Evolutionary conservation across 2,797 vertebrate species (phyloP), one percentile per base, ranked within the genome.

Genomic region (Typhlichthys eigenmanni): DNA sequence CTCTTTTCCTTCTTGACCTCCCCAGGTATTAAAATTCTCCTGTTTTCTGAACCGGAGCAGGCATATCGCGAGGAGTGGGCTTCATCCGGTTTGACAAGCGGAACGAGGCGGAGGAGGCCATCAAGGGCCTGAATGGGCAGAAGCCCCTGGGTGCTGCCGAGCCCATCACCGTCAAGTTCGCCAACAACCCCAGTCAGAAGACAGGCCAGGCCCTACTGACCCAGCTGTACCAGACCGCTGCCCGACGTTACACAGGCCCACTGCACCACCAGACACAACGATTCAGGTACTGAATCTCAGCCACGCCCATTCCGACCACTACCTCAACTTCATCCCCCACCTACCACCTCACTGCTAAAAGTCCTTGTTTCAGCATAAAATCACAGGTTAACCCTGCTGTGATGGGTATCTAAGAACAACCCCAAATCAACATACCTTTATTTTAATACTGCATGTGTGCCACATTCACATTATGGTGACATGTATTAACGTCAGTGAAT

Each of bases 51-150:
- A 3, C 74, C 62, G 77, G 57, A 79, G 64, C 93, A 97, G 96
- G 96, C 53, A 94, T 97, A 90, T 98, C 96, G 53, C 93, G 96
- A 78, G 96, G 96, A 50, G 96, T 98, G 80, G 96, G 96, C 1
- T 98, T 98, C 91, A 98, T 98, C 88, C 95, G 96, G 81, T 98
- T 98, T 48, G 96, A 98, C 92, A 98, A 98, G 85, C 93, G 96
- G 53, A 97, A 96, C 58, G 96, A 98, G 84, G 96, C 96, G 0
- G 96, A 98, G 83, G 96, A 98, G 85, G 96, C 96, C 78, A 98
- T 98, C 88, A 96, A 97, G 75, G 96, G 96, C 64, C 89, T 98
- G 85, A 97, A 98, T 0, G 96, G 96, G 66, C 96, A 98, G 89
- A 98, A 98, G 80, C 96, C 96, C 0, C 88, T 97, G 76, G 96